Evolutionary conservation across 1,140 invertebrate genomes (phyloP), one percentile per base, ranked within the genome.

Genomic region (Myzus persicae): DNA sequence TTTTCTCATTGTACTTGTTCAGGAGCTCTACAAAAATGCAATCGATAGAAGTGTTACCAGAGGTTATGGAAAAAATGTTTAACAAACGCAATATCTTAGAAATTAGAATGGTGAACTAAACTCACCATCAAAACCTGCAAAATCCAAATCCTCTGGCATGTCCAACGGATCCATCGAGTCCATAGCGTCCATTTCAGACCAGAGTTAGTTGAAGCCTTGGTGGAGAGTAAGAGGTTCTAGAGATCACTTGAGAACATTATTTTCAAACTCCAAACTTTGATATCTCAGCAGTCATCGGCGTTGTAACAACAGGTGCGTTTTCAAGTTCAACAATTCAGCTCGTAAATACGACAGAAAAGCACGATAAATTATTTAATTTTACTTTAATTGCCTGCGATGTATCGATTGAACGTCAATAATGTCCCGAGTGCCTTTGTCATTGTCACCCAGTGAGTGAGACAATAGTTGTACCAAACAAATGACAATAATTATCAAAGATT

Each of bases 81-180:
- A 31, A 40, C 20, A 51, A 24, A 90, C 26, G 31, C 1, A 38
- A 40, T 26, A 26, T 36, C 0, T 89, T 51, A 7, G 1, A 84
- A 84, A 38, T 89, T 51, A 24, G 1, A 42, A 84, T 54, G 31
- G 54, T n/a, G 31, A 18, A 90, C 11, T 90, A 31, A 31, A 42
- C 76, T 92, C 38, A 93, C 91, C 91, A 2, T 93, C 91, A 84
- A 93, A 48, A 54, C 48, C 48, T 0, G n/a, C 38, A 31, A 93
- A 48, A 67, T 93, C 91, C 20, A 93, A 54, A 51, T 93, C 91
- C 54, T 84, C 81, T 42, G 91, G 36, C 81, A 85, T 14, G 24
- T 38, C 46, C 40, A 51, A 93, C 6, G 44, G 18, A 40, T 93
- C 48, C 81, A 85, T 54, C 1, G 46, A 54, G 9, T 51, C 87